These are phyloP conservation scores for Aphelinus atriplicis DNA, from an alignment of 1,140 invertebrate genomes.

Conservation along the genomic window DNA sequence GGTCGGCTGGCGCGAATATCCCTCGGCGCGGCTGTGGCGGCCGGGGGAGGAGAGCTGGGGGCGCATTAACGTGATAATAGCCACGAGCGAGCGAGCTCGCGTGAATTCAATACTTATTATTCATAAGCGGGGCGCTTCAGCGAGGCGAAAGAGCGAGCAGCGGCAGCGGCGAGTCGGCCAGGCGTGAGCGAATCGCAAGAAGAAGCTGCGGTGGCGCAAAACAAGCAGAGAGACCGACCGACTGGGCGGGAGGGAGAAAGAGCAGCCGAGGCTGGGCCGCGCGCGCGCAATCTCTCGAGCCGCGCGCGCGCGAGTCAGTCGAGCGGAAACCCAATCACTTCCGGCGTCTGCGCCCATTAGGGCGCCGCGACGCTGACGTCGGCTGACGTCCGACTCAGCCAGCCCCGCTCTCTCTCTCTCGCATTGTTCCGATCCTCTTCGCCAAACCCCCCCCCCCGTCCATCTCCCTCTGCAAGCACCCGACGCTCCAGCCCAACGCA, in stretches of 20 bases:
- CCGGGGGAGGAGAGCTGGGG: no score
- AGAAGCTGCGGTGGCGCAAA: slow-evolving; percentile 55
- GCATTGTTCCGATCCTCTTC: slow-evolving; percentile 45
- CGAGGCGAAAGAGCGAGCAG: slow-evolving; percentile 30
- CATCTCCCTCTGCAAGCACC: neutral
- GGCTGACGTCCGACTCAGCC: slow-evolving; percentile 59
- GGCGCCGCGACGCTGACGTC: slow-evolving; percentile 66
- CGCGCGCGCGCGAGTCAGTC: slow-evolving; percentile 63
- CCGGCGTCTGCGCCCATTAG: slow-evolving; percentile 69
- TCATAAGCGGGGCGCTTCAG: slow-evolving; percentile 32
- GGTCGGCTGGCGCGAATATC: no score
- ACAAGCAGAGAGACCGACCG: slow-evolving; percentile 47
- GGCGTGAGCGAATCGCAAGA: slow-evolving; percentile 62
- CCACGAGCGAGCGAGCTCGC: slow-evolving; percentile 32
- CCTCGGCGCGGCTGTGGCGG: neutral
- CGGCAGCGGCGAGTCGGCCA: slow-evolving; percentile 50
- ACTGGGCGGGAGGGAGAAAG: neutral
- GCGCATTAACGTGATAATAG: slow-evolving; percentile 43
- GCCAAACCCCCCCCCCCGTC: slow-evolving; percentile 3
- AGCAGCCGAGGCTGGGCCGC: slow-evolving; percentile 25
- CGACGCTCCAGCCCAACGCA: no score
- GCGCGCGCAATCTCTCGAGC: slow-evolving; percentile 48
- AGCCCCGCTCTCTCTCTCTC: slow-evolving; percentile 19
- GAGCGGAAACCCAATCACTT: slow-evolving; percentile 69
- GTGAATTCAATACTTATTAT: slow-evolving; percentile 43